Evolutionary conservation across 2,113 vertebrate species (phyloP).

Genomic region (Illadopsis cleaveri): DNA sequence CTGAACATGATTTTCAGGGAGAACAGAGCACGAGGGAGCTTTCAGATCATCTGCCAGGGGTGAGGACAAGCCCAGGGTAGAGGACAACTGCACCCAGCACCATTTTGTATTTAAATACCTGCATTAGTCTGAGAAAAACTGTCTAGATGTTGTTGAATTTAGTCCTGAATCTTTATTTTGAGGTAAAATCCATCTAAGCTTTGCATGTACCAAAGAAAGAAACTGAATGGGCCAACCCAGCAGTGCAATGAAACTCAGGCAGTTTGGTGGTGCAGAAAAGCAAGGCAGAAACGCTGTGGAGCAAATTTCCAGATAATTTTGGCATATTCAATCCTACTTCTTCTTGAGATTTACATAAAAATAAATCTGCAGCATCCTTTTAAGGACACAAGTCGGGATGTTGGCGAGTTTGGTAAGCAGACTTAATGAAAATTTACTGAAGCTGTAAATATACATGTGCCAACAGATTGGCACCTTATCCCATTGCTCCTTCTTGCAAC

Average conservation of each 20-base stretch:
- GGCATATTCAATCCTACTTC: background rate
- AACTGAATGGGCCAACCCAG: background rate
- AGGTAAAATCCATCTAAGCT: background rate
- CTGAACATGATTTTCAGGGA: background rate
- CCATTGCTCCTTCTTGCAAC: background rate
- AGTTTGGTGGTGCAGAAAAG: background rate
- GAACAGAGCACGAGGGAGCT: background rate
- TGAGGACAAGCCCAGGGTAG: background rate
- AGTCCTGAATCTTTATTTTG: background rate
- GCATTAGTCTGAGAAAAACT: background rate
- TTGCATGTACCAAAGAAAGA: background rate
- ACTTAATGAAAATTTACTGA: background rate
- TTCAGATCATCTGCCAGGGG: background rate
- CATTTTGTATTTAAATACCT: background rate
- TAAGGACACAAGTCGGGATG: background rate
- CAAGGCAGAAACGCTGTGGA: background rate
- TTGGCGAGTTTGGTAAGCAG: background rate
- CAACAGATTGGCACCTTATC: background rate
- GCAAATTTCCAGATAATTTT: background rate
- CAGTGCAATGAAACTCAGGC: background rate
- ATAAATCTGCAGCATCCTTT: background rate
- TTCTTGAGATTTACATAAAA: background rate
- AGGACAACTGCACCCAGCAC: background rate
- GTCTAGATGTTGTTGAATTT: background rate
- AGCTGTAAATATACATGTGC: background rate